Percentiles rank a stretch among this genome's conserved stretches.
These are phyloP conservation scores for Eira barbara DNA, from an alignment of 2,113 vertebrate genomes.

Conservation along the genomic window DNA sequence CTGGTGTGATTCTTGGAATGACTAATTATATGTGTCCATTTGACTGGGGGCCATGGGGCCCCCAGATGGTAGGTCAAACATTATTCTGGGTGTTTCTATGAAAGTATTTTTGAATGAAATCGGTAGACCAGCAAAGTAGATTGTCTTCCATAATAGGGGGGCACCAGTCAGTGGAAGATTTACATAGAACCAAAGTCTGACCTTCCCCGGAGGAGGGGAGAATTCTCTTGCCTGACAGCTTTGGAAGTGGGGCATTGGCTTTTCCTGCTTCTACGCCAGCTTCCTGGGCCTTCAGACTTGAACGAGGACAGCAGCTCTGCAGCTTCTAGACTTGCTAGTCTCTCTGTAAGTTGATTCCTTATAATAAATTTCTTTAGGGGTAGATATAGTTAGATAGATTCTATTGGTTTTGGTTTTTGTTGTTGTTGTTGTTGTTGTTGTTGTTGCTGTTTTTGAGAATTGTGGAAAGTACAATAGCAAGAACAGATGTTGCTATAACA, in stretches of 20 bases:
- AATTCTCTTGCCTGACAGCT: not conserved
- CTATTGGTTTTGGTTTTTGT: not conserved
- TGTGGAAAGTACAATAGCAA: not conserved
- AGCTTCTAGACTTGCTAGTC: not conserved
- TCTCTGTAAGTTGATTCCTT: not conserved
- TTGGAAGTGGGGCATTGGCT: not conserved
- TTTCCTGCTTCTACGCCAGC: not conserved
- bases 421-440: too few species aligned
- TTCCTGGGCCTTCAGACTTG: not conserved
- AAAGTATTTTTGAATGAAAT: not conserved
- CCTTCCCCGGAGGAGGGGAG: not conserved
- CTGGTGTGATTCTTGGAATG: not conserved
- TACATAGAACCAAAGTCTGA: not conserved
- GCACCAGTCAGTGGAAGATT: not conserved
- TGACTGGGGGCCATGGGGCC: not conserved
- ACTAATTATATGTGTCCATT: not conserved
- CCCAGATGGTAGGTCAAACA: not conserved
- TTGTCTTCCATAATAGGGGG: not conserved
- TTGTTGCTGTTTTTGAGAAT: not conserved
- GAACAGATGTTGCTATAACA: not conserved
- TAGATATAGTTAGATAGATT: not conserved
- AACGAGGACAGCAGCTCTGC: not conserved
- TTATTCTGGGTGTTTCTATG: not conserved
- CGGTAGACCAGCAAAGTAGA: not conserved
- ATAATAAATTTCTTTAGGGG: not conserved